These are phyloP conservation scores for Drosophila pandora DNA, from an alignment of 1,140 invertebrate genomes.

Conservation along the genomic window DNA sequence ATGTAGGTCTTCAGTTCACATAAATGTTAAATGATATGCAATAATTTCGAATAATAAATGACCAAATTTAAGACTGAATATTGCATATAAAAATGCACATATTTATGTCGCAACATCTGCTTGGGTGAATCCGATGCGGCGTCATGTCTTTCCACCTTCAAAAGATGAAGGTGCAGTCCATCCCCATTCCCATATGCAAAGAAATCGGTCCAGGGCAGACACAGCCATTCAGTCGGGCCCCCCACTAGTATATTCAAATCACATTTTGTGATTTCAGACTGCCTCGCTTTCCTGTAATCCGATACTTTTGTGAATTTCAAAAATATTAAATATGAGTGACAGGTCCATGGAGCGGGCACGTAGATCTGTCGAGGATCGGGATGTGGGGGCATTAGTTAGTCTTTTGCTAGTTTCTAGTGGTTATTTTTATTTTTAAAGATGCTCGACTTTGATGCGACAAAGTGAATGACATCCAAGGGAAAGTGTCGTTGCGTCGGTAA, in stretches of 20 bases:
- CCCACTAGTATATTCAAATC: constrained; percentile 62
- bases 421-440: constrained; percentile 75
- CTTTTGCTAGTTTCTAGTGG: constrained; percentile 34
- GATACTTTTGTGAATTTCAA: constrained; percentile 82
- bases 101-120: constrained; percentile 59
- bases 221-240: constrained; percentile 31
- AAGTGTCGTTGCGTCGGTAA: constrained; percentile 48
- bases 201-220: constrained; percentile 22
- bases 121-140: constrained; percentile 15
- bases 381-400: constrained; percentile 58
- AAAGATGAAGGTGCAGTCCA: constrained; percentile 32
- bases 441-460: constrained; percentile 72
- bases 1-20: too few species aligned
- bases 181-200: constrained; percentile 2
- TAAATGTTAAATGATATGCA: too few species aligned
- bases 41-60: constrained; percentile 5
- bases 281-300: constrained; percentile 80
- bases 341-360: constrained; percentile 56
- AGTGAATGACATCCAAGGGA: constrained; percentile 73
- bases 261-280: constrained; percentile 82
- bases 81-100: constrained; percentile 6
- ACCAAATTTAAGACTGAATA: constrained; percentile 11
- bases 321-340: constrained; percentile 83
- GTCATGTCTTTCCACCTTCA: constrained; percentile 45
- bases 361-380: constrained; percentile 20